Percentiles rank a stretch among this genome's conserved stretches.
These are phyloP conservation scores for Nesidiocoris tenuis DNA, from an alignment of 2,888 invertebrate genomes.

Conservation along the genomic window DNA sequence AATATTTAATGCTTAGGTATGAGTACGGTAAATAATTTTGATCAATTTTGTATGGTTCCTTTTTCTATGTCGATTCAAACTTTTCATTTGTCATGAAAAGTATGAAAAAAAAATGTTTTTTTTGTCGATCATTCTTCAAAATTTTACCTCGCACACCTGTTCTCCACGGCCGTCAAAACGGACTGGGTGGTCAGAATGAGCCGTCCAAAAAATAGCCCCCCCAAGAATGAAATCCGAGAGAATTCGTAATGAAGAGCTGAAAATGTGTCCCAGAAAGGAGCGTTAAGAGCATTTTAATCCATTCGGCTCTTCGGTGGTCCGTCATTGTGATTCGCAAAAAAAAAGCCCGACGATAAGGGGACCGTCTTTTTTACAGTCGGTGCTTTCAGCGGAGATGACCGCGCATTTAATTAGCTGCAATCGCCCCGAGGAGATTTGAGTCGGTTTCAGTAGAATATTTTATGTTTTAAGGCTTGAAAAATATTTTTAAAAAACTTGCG, in stretches of 20 bases:
- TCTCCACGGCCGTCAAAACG: no score
- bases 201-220: neutral
- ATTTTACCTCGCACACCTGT: no score
- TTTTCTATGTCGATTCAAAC: no score
- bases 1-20: no score
- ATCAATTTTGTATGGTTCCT: no score
- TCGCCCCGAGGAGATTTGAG: neutral
- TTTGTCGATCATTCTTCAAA: no score
- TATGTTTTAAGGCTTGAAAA: no score
- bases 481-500: no score
- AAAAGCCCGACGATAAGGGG: slow-evolving; percentile 7
- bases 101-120: no score
- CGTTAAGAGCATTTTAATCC: slow-evolving; percentile 21
- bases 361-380: neutral
- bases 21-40: no score
- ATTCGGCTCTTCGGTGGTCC: slow-evolving; percentile 27
- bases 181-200: neutral
- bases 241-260: neutral
- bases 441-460: neutral
- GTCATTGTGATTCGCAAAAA: slow-evolving; percentile 17
- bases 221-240: neutral
- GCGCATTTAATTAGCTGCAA: neutral
- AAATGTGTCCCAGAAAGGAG: neutral
- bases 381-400: neutral
- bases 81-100: no score